Conservation (phyloP, 2,113 vertebrate species). For the Carassius gibelio region DNA sequence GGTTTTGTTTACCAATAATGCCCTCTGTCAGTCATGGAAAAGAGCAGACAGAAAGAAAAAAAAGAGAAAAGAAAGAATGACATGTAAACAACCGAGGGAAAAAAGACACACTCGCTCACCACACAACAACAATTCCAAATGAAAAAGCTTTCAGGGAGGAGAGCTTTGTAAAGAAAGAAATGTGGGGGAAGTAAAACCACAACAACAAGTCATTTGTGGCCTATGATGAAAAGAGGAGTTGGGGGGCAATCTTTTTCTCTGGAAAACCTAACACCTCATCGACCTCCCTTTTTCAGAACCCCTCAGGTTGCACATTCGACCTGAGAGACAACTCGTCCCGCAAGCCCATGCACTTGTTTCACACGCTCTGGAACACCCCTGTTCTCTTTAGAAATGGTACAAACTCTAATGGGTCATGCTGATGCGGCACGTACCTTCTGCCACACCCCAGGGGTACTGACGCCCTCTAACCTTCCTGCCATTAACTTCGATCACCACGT, state of each 20-base stretch:
- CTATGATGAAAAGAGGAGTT: constrained; percentile 27
- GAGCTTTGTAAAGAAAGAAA: constrained; percentile 39
- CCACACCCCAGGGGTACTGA: constrained; percentile 83
- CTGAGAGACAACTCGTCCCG: neutral
- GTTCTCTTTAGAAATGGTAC: constrained; percentile 12
- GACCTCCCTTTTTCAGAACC: constrained; percentile 64
- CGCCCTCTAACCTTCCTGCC: constrained; percentile 82
- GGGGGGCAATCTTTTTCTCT: constrained; percentile 7
- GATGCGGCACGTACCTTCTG: constrained; percentile 74
- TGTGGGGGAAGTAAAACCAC: constrained; percentile 46
- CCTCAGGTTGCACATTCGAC: neutral
- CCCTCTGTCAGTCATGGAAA: constrained; percentile 84
- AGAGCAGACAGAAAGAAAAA: constrained; percentile 74
- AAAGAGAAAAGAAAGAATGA: constrained; percentile 62
- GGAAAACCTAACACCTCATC: constrained; percentile 22
- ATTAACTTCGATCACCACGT: constrained; percentile 79
- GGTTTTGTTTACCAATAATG: constrained; percentile 83
- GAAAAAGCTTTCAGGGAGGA: constrained; percentile 25
- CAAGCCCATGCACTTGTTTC: constrained; percentile 8
- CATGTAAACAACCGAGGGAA: constrained; percentile 55
- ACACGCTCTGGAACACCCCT: neutral
- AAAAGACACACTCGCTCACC: constrained; percentile 71
- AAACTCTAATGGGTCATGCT: neutral
- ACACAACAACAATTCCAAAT: constrained; percentile 68
- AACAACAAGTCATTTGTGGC: constrained; percentile 48